These are phyloP conservation scores for Calyptomena viridis DNA, from an alignment of 2,113 vertebrate species.

Conservation along the genomic window DNA sequence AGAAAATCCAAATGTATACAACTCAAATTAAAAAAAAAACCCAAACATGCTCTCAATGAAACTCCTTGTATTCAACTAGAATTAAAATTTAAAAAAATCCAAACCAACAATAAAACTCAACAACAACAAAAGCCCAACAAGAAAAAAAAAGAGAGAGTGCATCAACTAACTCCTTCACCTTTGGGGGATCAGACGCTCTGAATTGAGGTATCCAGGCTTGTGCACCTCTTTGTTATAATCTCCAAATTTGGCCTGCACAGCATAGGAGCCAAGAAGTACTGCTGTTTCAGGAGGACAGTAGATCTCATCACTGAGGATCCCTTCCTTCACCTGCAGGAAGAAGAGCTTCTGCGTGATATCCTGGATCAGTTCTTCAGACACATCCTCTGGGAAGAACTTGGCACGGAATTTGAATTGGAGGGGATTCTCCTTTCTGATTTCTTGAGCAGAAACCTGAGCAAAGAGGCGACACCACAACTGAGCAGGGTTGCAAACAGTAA, in stretches of 20 bases:
- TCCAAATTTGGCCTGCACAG: slow-evolving; percentile 95
- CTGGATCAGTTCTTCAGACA: slow-evolving; percentile 93
- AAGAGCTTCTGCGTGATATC: slow-evolving; percentile 96
- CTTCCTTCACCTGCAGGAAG: slow-evolving; percentile 95
- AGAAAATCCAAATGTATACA: background rate
- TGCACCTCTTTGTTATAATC: slow-evolving; percentile 88
- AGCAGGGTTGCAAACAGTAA: background rate
- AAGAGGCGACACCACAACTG: background rate
- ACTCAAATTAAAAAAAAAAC: background rate
- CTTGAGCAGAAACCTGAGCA: slow-evolving; percentile 88
- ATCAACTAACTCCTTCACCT: slow-evolving; percentile 73
- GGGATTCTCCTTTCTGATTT: slow-evolving; percentile 90
- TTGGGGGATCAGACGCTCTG: slow-evolving; percentile 89
- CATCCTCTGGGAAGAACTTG: slow-evolving; percentile 95
- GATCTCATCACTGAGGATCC: slow-evolving; percentile 89
- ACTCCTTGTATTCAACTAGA: background rate
- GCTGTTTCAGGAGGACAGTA: slow-evolving; percentile 97
- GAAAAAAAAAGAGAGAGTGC: background rate
- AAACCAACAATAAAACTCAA: background rate
- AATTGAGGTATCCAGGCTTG: slow-evolving; percentile 86
- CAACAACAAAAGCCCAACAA: background rate
- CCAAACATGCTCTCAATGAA: background rate
- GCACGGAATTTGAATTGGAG: slow-evolving; percentile 93
- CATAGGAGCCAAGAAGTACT: slow-evolving; percentile 92
- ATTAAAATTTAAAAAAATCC: background rate